Conservation (phyloP, 1,140 invertebrate species). For the Zaprionus kolodkinae region DNA sequence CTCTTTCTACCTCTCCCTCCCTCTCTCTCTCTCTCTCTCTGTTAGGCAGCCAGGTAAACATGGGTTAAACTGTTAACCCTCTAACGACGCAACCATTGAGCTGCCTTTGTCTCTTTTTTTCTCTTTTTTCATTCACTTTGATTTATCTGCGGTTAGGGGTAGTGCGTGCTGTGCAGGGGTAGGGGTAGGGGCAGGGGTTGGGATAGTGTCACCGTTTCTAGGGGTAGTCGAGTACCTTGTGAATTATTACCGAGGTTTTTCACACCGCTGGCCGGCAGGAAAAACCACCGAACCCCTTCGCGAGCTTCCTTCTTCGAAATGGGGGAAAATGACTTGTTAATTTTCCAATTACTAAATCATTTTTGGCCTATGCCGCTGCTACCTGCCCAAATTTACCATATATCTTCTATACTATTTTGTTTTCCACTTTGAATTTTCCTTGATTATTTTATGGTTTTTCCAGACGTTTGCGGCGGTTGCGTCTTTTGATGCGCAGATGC, state of each 20-base stretch:
- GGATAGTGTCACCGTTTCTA: not conserved
- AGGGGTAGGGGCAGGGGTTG: constrained; percentile 14
- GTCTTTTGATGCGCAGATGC: constrained; percentile 48
- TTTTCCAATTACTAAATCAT: constrained; percentile 76
- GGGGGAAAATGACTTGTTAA: constrained; percentile 68
- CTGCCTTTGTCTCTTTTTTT: not conserved
- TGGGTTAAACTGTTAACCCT: not conserved
- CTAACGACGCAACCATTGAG: constrained; percentile 4
- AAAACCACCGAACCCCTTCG: not conserved
- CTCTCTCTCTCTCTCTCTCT: not conserved
- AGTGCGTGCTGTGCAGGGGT: not conserved
- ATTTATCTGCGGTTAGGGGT: constrained; percentile 58
- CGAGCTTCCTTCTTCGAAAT: too few species aligned
- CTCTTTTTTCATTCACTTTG: constrained; percentile 31
- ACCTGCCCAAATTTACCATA: not conserved
- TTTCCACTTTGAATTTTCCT: not conserved
- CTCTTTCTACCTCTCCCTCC: not conserved
- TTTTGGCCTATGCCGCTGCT: constrained; percentile 17
- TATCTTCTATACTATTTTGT: not conserved
- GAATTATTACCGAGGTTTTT: constrained; percentile 1
- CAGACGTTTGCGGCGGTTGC: not conserved
- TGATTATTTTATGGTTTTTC: constrained; percentile 23
- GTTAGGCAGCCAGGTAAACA: constrained; percentile 1
- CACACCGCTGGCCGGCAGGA: not conserved
- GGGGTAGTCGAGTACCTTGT: constrained; percentile 20